These are phyloP conservation scores for Axis porcinus DNA, from an alignment of 2,113 vertebrate genomes.

Conservation along the genomic window DNA sequence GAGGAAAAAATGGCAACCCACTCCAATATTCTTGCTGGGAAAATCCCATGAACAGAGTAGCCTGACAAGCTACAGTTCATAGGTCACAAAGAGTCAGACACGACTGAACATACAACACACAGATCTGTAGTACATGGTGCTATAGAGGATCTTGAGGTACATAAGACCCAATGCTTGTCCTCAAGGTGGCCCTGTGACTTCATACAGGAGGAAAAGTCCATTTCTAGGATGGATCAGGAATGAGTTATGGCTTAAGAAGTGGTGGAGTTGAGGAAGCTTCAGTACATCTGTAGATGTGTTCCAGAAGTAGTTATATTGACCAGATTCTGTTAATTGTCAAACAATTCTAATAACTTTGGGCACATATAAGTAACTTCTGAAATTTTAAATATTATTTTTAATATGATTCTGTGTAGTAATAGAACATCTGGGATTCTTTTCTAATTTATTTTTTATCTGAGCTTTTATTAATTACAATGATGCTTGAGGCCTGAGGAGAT, in stretches of 20 bases:
- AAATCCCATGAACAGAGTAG: background rate
- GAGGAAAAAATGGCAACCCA: background rate
- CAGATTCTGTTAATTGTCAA: background rate
- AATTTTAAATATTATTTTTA: constrained; percentile 51
- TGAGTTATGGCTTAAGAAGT: background rate
- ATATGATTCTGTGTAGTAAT: background rate
- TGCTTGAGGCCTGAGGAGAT: constrained; percentile 45
- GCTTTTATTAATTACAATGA: constrained; percentile 52
- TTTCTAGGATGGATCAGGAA: background rate
- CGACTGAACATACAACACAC: background rate
- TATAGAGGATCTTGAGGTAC: background rate
- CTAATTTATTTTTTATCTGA: constrained; percentile 45
- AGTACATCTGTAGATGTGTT: background rate
- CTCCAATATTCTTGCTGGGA: background rate
- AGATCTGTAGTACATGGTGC: background rate
- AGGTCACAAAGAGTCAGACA: background rate
- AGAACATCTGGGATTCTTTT: background rate
- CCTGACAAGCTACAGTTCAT: background rate
- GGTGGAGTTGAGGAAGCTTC: background rate
- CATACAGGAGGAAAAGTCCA: background rate
- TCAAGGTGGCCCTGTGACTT: background rate
- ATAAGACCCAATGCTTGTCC: background rate
- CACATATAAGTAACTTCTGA: background rate
- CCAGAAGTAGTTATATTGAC: background rate
- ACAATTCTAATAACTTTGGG: background rate